Conservation (phyloP, 2,888 invertebrate genomes). For the Dicycla oo region DNA sequence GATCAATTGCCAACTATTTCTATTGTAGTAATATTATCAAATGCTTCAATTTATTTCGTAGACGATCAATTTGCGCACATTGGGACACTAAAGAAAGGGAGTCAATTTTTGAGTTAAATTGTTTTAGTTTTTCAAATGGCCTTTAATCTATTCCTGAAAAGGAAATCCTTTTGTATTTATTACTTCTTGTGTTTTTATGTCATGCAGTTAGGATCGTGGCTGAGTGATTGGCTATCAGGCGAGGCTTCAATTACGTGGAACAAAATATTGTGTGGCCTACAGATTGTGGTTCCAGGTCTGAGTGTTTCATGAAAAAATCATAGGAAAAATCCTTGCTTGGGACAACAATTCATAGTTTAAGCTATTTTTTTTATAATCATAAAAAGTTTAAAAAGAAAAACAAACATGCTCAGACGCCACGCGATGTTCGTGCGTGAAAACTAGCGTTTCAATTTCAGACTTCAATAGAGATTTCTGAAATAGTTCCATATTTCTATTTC, state of each 20-base stretch:
- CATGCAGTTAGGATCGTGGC: neutral
- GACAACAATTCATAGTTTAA: neutral
- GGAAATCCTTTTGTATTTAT: neutral
- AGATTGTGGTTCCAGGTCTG: too few species aligned
- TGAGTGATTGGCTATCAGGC: too few species aligned
- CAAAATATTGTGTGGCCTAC: neutral
- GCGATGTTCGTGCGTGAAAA: constrained; percentile 29
- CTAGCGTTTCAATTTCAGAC: constrained; percentile 50
- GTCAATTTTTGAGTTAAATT: too few species aligned
- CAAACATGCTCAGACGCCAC: constrained; percentile 4
- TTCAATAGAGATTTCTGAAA: constrained; percentile 32
- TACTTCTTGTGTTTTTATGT: neutral
- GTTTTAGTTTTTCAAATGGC: neutral
- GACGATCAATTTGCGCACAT: too few species aligned
- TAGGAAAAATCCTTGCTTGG: neutral
- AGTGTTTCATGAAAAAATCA: neutral
- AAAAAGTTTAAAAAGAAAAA: constrained; percentile 18
- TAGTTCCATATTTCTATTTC: constrained; percentile 48
- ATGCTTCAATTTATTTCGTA: too few species aligned
- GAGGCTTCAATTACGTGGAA: too few species aligned
- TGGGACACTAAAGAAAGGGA: too few species aligned
- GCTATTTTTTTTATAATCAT: neutral
- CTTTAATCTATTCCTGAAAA: neutral
- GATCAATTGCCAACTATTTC: too few species aligned
- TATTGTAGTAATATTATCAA: too few species aligned